Conservation (phyloP, 2,797 vertebrate species). For the Stomatorhinus walkeri region DNA sequence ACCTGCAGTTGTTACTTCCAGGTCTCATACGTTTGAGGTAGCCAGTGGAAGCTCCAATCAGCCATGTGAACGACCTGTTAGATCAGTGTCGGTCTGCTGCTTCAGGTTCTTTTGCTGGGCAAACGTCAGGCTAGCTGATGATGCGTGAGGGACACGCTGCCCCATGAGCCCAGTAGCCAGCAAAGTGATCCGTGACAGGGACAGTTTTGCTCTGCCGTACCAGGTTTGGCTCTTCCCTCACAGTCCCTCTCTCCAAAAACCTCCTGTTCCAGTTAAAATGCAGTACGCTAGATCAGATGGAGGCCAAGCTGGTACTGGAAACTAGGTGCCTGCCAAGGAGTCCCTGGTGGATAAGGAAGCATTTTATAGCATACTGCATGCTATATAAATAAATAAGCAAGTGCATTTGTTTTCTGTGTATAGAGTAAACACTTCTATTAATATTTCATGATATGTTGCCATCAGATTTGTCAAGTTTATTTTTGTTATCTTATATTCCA, state of each 20-base stretch:
- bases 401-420: neutral
- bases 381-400: neutral
- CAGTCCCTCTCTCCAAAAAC: neutral
- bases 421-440: neutral
- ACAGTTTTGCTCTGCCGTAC: neutral
- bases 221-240: neutral
- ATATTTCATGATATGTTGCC: neutral
- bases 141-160: neutral
- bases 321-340: neutral
- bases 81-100: neutral
- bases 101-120: neutral
- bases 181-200: neutral
- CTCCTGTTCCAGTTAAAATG: neutral
- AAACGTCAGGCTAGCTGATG: slow-evolving; percentile 1
- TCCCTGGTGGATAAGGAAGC: neutral
- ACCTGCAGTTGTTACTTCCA: neutral
- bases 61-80: neutral
- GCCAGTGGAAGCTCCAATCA: neutral
- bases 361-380: slow-evolving; percentile 7
- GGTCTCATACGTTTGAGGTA: neutral
- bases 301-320: neutral
- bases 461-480: neutral
- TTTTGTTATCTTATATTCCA: neutral
- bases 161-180: neutral
- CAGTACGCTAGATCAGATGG: neutral